These are phyloP conservation scores for Aricia artaxerxes DNA, from an alignment of 2,888 invertebrate species.

Conservation along the genomic window DNA sequence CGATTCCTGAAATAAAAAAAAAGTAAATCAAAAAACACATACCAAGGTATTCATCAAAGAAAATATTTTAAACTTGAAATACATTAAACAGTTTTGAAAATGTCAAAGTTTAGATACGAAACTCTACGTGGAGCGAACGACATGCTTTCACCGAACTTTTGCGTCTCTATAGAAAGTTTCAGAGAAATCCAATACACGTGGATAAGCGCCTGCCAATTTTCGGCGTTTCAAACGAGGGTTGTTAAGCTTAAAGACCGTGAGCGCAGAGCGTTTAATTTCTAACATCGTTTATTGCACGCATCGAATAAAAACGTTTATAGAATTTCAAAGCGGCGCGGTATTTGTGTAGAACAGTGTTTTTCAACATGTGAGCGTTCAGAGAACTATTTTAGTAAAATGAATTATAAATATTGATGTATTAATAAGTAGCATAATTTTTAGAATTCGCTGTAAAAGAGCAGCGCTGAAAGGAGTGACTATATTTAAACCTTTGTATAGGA, in stretches of 20 bases:
- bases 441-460: too few species aligned
- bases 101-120: neutral
- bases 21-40: too few species aligned
- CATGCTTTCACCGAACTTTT: neutral
- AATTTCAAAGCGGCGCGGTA: conserved; percentile 7
- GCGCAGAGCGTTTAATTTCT: neutral
- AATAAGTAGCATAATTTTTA: too few species aligned
- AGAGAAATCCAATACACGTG: conserved; percentile 3
- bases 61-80: neutral
- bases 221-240: neutral
- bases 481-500: too few species aligned
- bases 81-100: neutral
- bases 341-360: conserved; percentile 11
- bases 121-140: neutral
- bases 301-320: conserved; percentile 1
- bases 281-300: conserved; percentile 17
- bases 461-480: too few species aligned
- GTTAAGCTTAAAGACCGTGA: neutral
- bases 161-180: neutral
- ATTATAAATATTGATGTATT: too few species aligned
- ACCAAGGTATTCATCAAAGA: too few species aligned
- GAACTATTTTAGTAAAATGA: too few species aligned
- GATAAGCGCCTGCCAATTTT: neutral
- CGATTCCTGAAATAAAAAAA: conserved; percentile 70
- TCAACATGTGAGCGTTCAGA: too few species aligned